Conservation (phyloP, 2,113 vertebrate genomes). For the Catagonus wagneri region DNA sequence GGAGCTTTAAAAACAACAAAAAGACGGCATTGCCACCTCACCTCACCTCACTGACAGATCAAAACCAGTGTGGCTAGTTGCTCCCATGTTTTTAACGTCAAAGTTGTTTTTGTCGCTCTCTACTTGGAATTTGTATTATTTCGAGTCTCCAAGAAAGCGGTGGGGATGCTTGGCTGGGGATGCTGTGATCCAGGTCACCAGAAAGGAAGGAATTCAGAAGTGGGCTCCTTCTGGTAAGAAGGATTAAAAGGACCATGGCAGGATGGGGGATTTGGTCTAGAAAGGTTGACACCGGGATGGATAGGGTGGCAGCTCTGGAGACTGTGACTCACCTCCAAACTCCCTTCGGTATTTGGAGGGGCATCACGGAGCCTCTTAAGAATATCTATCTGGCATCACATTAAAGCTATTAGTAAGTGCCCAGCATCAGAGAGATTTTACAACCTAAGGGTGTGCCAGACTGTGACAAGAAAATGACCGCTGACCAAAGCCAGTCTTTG, state of each 20-base stretch:
- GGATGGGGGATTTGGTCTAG: background rate
- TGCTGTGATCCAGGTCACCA: background rate
- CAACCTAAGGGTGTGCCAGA: background rate
- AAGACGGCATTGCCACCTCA: background rate
- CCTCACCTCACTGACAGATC: background rate
- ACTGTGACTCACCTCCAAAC: background rate
- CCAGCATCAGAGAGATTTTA: background rate
- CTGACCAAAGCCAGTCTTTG: slow-evolving; percentile 8
- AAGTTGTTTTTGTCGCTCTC: background rate
- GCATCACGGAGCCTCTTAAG: background rate
- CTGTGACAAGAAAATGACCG: background rate
- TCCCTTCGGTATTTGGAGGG: background rate
- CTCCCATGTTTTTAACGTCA: background rate
- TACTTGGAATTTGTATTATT: slow-evolving; percentile 11
- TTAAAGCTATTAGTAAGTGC: background rate
- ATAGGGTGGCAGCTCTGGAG: background rate
- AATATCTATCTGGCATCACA: background rate
- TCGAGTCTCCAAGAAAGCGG: background rate
- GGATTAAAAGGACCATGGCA: background rate
- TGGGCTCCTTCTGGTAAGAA: background rate
- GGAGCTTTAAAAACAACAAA: background rate
- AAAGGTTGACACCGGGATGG: background rate
- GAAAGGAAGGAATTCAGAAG: background rate
- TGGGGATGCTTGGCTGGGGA: background rate
- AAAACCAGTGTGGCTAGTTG: background rate